Percentiles rank a stretch among this genome's conserved stretches.
Conservation (phyloP, 2,113 vertebrate species). For the Cranoglanis bouderius region DNA sequence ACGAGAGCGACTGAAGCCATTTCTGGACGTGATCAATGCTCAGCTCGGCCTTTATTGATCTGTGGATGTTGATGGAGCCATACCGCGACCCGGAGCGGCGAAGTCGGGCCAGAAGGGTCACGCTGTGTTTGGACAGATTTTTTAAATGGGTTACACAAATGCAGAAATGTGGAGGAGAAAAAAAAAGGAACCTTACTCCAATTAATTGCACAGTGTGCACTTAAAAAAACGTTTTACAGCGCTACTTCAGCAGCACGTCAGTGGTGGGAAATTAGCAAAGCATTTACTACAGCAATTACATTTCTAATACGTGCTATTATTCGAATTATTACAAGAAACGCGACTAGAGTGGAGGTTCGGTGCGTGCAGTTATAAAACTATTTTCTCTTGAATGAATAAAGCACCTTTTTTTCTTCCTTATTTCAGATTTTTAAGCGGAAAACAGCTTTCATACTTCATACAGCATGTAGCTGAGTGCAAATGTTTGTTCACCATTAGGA, state of each 20-base stretch:
- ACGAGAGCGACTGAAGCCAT: slow-evolving; percentile 52
- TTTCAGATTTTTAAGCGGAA: neutral
- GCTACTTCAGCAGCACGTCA: neutral
- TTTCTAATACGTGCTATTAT: neutral
- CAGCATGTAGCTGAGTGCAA: neutral
- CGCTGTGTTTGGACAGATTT: slow-evolving; percentile 59
- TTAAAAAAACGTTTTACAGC: neutral
- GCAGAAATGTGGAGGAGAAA: neutral
- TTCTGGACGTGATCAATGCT: slow-evolving; percentile 63
- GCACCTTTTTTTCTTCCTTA: neutral
- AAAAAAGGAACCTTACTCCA: neutral
- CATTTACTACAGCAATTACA: slow-evolving; percentile 9
- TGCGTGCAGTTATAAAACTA: neutral
- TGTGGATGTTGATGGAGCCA: slow-evolving; percentile 44
- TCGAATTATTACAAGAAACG: neutral
- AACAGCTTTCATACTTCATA: neutral
- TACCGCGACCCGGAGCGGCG: slow-evolving; percentile 57
- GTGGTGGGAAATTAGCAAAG: neutral
- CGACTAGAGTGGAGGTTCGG: neutral
- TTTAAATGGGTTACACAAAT: slow-evolving; percentile 54
- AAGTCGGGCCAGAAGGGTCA: slow-evolving; percentile 58
- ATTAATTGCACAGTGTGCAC: neutral
- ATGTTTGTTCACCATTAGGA: neutral
- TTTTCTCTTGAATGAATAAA: neutral
- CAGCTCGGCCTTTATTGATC: slow-evolving; percentile 62